Base-by-base conservation (phyloP, 1,140 invertebrate genomes). In the Drosophila arawakana region DNA sequence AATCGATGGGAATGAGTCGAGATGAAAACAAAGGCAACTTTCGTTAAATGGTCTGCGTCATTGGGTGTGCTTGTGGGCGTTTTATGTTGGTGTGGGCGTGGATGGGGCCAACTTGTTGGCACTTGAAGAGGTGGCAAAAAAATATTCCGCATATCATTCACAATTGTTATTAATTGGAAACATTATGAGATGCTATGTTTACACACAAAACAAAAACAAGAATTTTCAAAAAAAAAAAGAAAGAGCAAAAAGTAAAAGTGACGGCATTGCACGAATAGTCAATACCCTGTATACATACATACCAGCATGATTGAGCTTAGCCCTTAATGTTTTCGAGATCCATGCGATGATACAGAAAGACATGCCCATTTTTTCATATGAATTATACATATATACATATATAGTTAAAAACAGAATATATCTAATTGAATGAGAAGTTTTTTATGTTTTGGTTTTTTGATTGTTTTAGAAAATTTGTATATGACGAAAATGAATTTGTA, bases 151-250 rank as follows among this genome's bases (percentile, higher is more conserved):
- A 46, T 62, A 70, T 70, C 66, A 69, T 69, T 62, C 65, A 57
- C 81, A 85, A 79, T 88, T 82, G 76, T 86, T 86, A 86, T 86
- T 86, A 86, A 86, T 86, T 86, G 71, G 52, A 67, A 88, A 86
- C 83, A 88, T 83, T 80, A 89, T 89, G 84, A 59, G 67, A 74
- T 62, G 55, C 30, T 70, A 34, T 89, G 84, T 86, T 88, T 83
- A 88, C 83, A 75, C 74, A 75, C 74, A 49, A 60, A 49, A 58
- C 35, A 11, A n/a, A 10, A 78, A 58, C 34, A 39, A 39, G 25
- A 21, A 21, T 21, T 21, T 21, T 21, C 55, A 34, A 52, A 67
- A 81, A 70, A 81, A 76, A 70, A 62, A 81, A 62, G 58, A 81
- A 34, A 72, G 21, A n/a, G 0, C 11, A 52, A 35, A 52, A 35